Conservation (phyloP, 2,888 invertebrate genomes). For the Hololepta plana region DNA sequence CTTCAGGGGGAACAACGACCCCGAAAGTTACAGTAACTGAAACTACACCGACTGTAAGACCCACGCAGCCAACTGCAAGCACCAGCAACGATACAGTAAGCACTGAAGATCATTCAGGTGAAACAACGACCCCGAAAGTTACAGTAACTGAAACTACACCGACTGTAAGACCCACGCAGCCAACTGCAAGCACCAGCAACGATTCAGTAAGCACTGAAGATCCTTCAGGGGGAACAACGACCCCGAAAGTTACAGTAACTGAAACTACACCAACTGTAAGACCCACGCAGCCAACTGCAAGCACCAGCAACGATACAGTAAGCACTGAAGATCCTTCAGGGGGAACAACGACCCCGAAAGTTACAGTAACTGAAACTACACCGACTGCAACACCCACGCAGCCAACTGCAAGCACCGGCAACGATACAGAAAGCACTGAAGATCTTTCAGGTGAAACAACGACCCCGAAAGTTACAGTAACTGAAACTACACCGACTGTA, state of each 20-base stretch:
- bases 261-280: not conserved
- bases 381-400: not conserved
- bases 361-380: too few relatives aligned
- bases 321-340: not conserved
- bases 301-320: not conserved
- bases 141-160: not conserved
- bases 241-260: not conserved
- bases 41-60: constrained; percentile 2
- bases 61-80: not conserved
- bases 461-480: not conserved
- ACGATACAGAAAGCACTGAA: not conserved
- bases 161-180: not conserved
- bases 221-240: not conserved
- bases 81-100: not conserved
- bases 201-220: not conserved
- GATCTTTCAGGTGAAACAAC: not conserved
- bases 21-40: too few relatives aligned
- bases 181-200: not conserved
- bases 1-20: too few relatives aligned
- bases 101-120: too few relatives aligned
- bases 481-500: constrained; percentile 1
- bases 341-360: too few relatives aligned
- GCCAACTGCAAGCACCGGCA: not conserved
- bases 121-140: too few relatives aligned
- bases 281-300: not conserved